Evolutionary conservation across 2,888 invertebrate genomes (phyloP), one percentile per base, ranked within the genome.

Genomic region (Neoscelio sp.): DNA sequence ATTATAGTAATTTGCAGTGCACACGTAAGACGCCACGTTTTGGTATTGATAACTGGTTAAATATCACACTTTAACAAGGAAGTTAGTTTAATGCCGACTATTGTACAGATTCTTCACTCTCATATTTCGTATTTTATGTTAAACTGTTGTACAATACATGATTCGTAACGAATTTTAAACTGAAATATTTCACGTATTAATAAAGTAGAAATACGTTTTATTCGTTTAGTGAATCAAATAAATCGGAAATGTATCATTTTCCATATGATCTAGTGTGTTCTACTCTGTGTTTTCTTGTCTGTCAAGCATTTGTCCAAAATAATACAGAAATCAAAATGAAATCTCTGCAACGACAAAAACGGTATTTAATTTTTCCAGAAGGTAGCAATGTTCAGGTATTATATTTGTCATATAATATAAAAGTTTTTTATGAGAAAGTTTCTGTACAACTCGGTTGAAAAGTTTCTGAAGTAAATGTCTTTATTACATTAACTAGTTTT

Each of bases 321-420:
- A 13, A 62, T 15, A 42, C 56, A 10, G 30, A 6, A 8, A 18
- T 23, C 6, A 40, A 58, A 42, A 67, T 10, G 6, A 77, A 74
- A 23, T 56, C 64, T 4, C 87, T 93, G 56, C 92, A 93, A 0
- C 90, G 93, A 77, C 91, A 90, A 70, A 93, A 93, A 84, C 90
- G 93, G 78, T 93, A 93, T 84, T 84, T 93, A 50, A 89, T 93
- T 80, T 93, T 93, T 86, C 92, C 93, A 1, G 92, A 93, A 89
- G 93, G 93, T 58, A 93, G 93, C 83, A 93, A 93, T 12, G 86
- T 93, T 42, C 93, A 93, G 88, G 91, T 94, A 82, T 92, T 92
- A 38, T 6, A 48, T 20, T 50, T 46, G 6, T n/a, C 44, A 20
- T 30, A 18, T n/a, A 10, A 2, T 13, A 26, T 28, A 13, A 26